These are phyloP conservation scores for Ceryle rudis DNA, from an alignment of 2,797 vertebrate species.

Conservation along the genomic window DNA sequence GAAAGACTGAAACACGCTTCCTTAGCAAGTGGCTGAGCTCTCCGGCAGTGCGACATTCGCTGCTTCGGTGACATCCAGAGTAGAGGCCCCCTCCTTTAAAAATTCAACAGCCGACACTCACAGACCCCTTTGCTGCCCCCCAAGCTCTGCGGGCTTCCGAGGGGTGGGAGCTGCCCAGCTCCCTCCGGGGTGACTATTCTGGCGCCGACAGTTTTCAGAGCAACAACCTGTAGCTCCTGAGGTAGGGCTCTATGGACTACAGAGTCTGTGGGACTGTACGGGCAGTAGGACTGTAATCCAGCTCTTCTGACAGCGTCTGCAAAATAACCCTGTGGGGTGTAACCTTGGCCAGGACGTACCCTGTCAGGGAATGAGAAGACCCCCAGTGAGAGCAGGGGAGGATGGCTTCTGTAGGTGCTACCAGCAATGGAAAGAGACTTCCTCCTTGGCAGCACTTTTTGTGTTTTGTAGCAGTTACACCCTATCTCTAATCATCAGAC, in stretches of 20 bases:
- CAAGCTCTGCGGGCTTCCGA: fast-evolving
- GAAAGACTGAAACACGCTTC: not conserved
- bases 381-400: not conserved
- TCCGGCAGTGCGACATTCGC: too few species aligned
- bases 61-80: not conserved
- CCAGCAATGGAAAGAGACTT: fast-evolving
- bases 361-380: not conserved
- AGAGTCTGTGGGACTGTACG: too few species aligned
- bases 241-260: not conserved
- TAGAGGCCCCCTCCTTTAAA: too few species aligned
- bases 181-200: too few species aligned
- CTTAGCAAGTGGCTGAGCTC: not conserved
- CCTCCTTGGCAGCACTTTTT: too few species aligned
- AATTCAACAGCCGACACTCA: not conserved
- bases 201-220: fast-evolving
- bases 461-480: fast-evolving
- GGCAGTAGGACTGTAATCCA: not conserved
- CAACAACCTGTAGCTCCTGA: not conserved
- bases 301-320: not conserved
- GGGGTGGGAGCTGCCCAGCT: not conserved
- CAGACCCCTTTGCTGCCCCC: not conserved
- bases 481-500: too few species aligned
- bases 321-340: fast-evolving
- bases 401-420: fast-evolving
- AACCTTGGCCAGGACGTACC: fast-evolving